Evolutionary conservation across 2,113 vertebrate genomes (phyloP), one percentile per base, ranked within the genome.

Genomic region (Salvelinus sp.): DNA sequence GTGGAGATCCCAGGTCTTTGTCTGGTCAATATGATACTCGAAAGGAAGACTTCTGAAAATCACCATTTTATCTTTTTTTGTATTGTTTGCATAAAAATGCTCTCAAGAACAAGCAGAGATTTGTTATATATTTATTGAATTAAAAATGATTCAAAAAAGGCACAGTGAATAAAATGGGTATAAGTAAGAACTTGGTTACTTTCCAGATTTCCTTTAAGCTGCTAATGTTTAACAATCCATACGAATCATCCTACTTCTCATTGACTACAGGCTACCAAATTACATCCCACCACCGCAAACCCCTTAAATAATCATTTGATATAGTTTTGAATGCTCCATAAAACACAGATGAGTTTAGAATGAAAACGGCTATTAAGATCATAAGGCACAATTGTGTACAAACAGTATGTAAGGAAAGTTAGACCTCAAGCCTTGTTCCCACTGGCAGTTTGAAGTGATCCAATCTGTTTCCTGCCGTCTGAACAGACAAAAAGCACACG

Each of bases 91-190:
- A 82, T 84, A 75, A 78, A 80, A 0, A 6, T 74, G 69, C 70
- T 83, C 38, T 47, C 1, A 4, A 83, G 67, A 84, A 54, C 27
- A 86, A 44, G 38, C 9, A 44, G 7, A 44, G 38, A 44, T 91
- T 91, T 92, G 87, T 91, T 91, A 89, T 87, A 87, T 92, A 93
- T 94, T 94, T 94, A 94, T 93, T 94, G 86, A 90, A 91, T 92
- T 92, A 92, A 90, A 44, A 93, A 91, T 82, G 74, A 77, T 83
- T 85, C 76, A 87, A 89, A 89, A 86, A 90, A 93, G 88, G 91
- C 87, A 92, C 85, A 77, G 83, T 83, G 82, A 91, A 90, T 92
- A 91, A 89, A 90, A 90, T 89, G 89, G 80, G 89, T 87, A 88
- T 83, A 75, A 79, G 71, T 84, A 82, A 81, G n/a, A 74, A 80